A percentile compares a stretch with the other conserved stretches of the same genome.
These are phyloP conservation scores for Aphis craccivora DNA, from an alignment of 1,140 invertebrate genomes.

Conservation along the genomic window DNA sequence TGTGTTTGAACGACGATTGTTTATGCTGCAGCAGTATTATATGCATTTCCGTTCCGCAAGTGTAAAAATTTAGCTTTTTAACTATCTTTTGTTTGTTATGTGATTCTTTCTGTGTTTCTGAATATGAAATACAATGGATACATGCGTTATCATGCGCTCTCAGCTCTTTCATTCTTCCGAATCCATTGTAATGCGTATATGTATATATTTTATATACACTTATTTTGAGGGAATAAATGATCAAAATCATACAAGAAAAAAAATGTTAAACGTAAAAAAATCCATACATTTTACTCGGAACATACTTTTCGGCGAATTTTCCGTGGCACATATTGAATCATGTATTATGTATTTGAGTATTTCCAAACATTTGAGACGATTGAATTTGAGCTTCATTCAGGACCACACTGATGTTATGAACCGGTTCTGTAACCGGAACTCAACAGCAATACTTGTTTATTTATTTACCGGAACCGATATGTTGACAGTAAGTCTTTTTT, in stretches of 20 bases:
- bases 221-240: background rate
- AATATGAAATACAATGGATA: background rate
- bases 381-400: background rate
- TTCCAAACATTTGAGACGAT: background rate
- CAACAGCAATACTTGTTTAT: background rate
- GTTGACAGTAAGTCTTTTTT: background rate
- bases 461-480: background rate
- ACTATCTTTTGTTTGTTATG: constrained; percentile 9
- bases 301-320: background rate
- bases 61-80: constrained; percentile 4
- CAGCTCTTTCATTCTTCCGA: background rate
- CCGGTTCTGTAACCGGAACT: background rate
- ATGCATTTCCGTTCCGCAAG: constrained; percentile 2
- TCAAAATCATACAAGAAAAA: background rate
- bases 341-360: background rate
- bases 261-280: background rate
- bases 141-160: background rate
- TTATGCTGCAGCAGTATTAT: background rate
- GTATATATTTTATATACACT: background rate
- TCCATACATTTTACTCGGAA: background rate
- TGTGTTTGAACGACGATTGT: background rate
- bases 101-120: background rate
- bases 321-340: no score
- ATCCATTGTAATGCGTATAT: background rate
- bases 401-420: background rate